Evolutionary conservation across 2,113 vertebrate genomes (phyloP), one percentile per base, ranked within the genome.

Genomic region (Cyanoderma ruficeps): DNA sequence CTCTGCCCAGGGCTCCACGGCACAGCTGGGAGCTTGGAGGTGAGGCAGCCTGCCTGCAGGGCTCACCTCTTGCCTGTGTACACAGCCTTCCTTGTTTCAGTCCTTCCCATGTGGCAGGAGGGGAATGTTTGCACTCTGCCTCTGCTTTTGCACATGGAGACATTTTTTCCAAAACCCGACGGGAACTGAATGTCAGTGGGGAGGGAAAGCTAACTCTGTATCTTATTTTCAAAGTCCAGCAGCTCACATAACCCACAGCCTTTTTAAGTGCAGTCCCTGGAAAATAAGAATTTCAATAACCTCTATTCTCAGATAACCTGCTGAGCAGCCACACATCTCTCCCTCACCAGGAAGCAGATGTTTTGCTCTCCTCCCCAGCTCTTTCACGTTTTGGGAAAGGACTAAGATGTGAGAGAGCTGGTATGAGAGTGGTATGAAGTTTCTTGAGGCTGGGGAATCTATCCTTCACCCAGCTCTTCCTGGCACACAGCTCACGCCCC

Each of bases 271-370:
- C 42, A 80, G 30, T 77, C 33, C 56, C 71, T 63, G 61, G 77
- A 92, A 97, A 92, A 90, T 47, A 92, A 59, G 80, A 87, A 92
- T 95, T 94, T 93, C 86, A 86, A 83, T 71, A 86, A 81, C 83
- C 46, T 87, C 60, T 79, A 1, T 89, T 94, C 80, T 61, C 35
- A 67, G 79, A 35, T 42, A 87, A 78, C 76, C 86, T 6, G 9
- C 95, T 74, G 94, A 88, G 88, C 79, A 55, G 79, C 63, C 7
- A 1, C 8, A 3, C 71, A 49, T 63, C 71, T 74, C 65, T 86
- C 19, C 64, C 86, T 86, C 13, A 4, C 52, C 0, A 3, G 72
- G 71, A 90, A 87, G 83, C 41, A 70, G 55, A 83, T 25, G 47
- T 3, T 2, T 41, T 74, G 35, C 56, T 41, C 57, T 87, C 64